Evolutionary conservation across 2,888 invertebrate species (phyloP), one percentile per base, ranked within the genome.

Genomic region (Blomia tropicalis): DNA sequence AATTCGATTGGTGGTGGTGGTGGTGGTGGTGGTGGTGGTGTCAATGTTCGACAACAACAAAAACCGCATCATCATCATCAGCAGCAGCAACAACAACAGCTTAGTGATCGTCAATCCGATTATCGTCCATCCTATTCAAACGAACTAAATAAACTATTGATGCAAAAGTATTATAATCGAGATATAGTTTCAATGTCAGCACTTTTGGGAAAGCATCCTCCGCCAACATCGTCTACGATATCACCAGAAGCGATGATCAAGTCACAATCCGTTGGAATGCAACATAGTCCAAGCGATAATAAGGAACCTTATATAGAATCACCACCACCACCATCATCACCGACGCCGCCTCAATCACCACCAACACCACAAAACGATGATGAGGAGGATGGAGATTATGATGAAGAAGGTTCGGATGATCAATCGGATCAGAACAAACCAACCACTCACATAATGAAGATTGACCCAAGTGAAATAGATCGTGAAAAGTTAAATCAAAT

Each of bases 141-240:
- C 51, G 51, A 47, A n/a, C 51, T 47, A 3, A 56, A 56, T 2
- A 56, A 23, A 25, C 29, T 56, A 25, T 25, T 56, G 56, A n/a
- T 56, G 3, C 56, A 56, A 27, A 56, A 56, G 29, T 56, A 27
- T 30, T 31, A 32, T 25, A 56, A 56, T 25, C 56, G 30, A 27
- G 56, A 56, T 25, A 2, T 56, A 22, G 17, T 30, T n/a, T 14
- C 25, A 36, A 56, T 56, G 56, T 29, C 56, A 1, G 56, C 56
- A 2, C 29, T 29, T 23, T 25, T 56, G 32, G 29, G 29, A 14
- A 31, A 36, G 23, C 36, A 56, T 27, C 25, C 51, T 19, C 31
- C 29, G 22, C 30, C 4, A 19, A 31, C 14, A 22, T 29, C 23
- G 19, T 56, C 29, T 23, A 17, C 17, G 23, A 47, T 2, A 19